Evolutionary conservation across 2,888 invertebrate species (phyloP), one percentile per base, ranked within the genome.

Genomic region (Tetragonula carbonaria): DNA sequence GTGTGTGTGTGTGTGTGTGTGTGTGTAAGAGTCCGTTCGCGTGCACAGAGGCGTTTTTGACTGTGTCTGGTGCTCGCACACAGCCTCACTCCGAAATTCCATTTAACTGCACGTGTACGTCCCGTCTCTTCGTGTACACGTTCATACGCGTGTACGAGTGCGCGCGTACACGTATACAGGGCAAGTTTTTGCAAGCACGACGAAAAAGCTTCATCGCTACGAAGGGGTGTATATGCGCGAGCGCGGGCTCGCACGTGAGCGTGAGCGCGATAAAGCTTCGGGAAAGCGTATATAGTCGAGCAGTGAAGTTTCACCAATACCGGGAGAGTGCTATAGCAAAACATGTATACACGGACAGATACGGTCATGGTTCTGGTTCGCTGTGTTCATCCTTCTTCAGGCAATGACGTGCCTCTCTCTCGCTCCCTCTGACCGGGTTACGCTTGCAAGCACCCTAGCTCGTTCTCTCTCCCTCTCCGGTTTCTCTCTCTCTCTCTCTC

Each of bases 381-480:
- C 65, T 38, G 33, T 63, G 80, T 76, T 75, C 77, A 65, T 81
- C 80, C 81, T 81, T 55, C 53, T 77, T 74, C 66, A 23, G 18
- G 28, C 76, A 71, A 75, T 65, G 73, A 14, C 18, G 28, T 74
- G 28, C 45, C 83, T 78, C 86, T 82, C 81, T 65, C 85, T 86
- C 79, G 50, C 80, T 85, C 82, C 86, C 80, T 85, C 82, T 87
- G 83, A 89, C 86, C 89, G 86, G 82, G 85, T 88, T 88, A 85
- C 83, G 76, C 78, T 79, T 77, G 82, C 82, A 82, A 82, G 71
- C 78, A 66, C 72, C 59, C 84, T 51, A 53, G 71, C 70, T 74
- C 23, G 18, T 14, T 18, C n/a, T 53, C 51, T 57, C 51, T 16
- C 74, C 8, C 16, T 14, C 33, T 65, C 45, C n/a, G 33, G 1